Conservation (phyloP, 1,140 invertebrate genomes). For the Drosophila pectinifera region DNA sequence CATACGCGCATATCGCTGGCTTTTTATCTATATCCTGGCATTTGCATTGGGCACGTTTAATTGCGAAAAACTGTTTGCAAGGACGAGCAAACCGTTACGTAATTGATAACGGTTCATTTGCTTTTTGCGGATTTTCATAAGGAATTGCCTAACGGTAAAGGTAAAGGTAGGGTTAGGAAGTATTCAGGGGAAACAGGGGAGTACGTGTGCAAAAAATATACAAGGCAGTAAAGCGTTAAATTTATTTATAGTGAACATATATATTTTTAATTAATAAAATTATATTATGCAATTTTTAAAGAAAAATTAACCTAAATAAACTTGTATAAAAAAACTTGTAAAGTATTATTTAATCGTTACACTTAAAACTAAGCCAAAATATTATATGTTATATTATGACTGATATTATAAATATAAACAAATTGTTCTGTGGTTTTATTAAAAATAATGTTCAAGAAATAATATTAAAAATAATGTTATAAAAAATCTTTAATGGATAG, state of each 20-base stretch:
- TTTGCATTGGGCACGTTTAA: constrained; percentile 73
- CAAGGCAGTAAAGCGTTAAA: constrained; percentile 47
- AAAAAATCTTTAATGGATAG: too few species aligned
- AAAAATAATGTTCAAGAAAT: too few species aligned
- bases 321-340: not conserved
- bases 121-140: constrained; percentile 71
- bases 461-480: too few species aligned
- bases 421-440: too few species aligned
- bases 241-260: too few species aligned
- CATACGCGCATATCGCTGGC: constrained; percentile 44
- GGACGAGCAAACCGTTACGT: constrained; percentile 61
- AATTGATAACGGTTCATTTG: constrained; percentile 82
- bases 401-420: too few species aligned
- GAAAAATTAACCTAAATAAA: not conserved
- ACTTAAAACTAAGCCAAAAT: constrained; percentile 1
- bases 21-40: constrained; percentile 63
- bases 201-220: constrained; percentile 26
- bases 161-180: constrained; percentile 15
- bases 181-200: not conserved
- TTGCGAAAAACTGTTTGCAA: constrained; percentile 52
- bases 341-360: not conserved
- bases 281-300: not conserved
- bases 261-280: too few species aligned
- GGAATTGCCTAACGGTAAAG: constrained; percentile 77
- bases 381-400: not conserved